These are phyloP conservation scores for Macrotis lagotis DNA, from an alignment of 2,113 vertebrate genomes.

Conservation along the genomic window DNA sequence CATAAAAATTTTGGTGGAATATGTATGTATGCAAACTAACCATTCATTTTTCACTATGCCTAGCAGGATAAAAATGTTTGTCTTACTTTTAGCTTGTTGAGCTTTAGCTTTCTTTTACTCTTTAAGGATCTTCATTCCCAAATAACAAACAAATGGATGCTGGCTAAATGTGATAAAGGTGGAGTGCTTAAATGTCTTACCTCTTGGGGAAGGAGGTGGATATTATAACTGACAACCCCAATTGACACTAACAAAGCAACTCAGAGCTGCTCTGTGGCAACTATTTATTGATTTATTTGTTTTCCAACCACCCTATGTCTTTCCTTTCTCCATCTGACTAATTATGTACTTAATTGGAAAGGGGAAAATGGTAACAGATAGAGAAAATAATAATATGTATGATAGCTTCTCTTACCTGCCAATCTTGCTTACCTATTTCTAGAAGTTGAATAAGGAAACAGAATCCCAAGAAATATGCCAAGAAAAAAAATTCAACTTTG, in stretches of 20 bases:
- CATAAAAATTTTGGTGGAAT: background rate
- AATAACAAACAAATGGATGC: slow-evolving; percentile 64
- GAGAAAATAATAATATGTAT: slow-evolving; percentile 57
- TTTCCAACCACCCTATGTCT: slow-evolving; percentile 79
- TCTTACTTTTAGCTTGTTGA: background rate
- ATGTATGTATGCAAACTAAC: background rate
- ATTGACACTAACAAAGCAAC: slow-evolving; percentile 69
- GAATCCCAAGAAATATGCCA: slow-evolving; percentile 57
- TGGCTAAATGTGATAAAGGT: slow-evolving; percentile 68
- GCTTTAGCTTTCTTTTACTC: slow-evolving; percentile 32
- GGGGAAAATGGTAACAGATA: slow-evolving; percentile 76
- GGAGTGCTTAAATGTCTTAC: slow-evolving; percentile 25
- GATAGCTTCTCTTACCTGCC: slow-evolving; percentile 60
- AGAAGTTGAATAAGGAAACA: slow-evolving; percentile 22
- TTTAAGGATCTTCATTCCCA: slow-evolving; percentile 47
- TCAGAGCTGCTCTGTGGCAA: slow-evolving; percentile 64
- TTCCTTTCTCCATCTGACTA: slow-evolving; percentile 79
- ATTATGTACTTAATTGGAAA: slow-evolving; percentile 83
- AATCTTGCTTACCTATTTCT: slow-evolving; percentile 57
- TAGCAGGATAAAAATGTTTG: slow-evolving; percentile 7
- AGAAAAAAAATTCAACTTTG: slow-evolving; percentile 16
- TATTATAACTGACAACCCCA: slow-evolving; percentile 58
- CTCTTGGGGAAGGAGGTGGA: slow-evolving; percentile 32
- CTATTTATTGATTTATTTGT: slow-evolving; percentile 83
- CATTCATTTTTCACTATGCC: slow-evolving; percentile 18